These are phyloP conservation scores for Ferrisia virgata DNA, from an alignment of 2,888 invertebrate genomes.

Conservation along the genomic window DNA sequence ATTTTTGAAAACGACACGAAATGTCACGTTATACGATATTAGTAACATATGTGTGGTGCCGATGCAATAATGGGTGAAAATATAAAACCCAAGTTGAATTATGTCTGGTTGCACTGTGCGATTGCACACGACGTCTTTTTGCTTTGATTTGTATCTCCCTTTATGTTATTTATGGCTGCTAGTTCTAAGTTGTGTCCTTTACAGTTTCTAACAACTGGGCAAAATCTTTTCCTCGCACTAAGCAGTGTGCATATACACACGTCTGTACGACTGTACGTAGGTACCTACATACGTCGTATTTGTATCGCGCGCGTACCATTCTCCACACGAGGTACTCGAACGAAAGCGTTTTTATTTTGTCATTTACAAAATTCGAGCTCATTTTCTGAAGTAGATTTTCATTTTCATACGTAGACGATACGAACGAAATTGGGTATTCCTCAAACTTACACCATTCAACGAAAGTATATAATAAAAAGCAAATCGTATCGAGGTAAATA, in stretches of 20 bases:
- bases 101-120: conserved; percentile 28
- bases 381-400: neutral
- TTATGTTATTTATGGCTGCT: conserved; percentile 34
- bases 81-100: conserved; percentile 22
- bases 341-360: neutral
- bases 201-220: conserved; percentile 11
- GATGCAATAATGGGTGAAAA: conserved; percentile 39
- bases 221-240: neutral
- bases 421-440: neutral
- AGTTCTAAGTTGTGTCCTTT: conserved; percentile 33
- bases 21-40: conserved; percentile 14
- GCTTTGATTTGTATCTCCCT: conserved; percentile 41
- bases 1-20: neutral
- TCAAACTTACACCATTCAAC: neutral
- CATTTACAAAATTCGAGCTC: neutral
- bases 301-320: neutral
- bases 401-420: neutral
- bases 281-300: neutral
- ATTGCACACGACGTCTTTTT: conserved; percentile 39
- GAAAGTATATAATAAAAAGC: neutral
- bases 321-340: neutral
- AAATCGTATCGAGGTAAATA: neutral
- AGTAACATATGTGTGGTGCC: conserved; percentile 27
- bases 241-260: neutral
- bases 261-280: neutral